phyloP scores from a whole-genome alignment of 2,113 vertebrate species.

The Mormyrus lacerda region DNA sequence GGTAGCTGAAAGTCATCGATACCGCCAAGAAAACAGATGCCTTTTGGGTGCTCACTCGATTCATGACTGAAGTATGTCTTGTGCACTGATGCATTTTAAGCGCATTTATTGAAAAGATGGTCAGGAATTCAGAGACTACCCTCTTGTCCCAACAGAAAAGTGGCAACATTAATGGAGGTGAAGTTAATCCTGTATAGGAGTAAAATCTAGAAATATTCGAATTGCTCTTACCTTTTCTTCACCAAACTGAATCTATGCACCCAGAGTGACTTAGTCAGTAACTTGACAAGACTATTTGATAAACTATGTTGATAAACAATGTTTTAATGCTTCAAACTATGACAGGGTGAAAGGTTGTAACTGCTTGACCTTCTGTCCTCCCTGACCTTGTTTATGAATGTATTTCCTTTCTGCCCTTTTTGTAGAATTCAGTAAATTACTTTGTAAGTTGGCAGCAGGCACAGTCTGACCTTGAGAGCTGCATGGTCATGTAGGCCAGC shows the following conservation, averaged over 20 bases:
- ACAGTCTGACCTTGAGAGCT: background rate
- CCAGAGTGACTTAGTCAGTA: background rate
- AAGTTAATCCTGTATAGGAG: background rate
- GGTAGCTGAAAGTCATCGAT: background rate
- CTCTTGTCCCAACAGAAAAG: background rate
- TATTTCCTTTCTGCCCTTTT: background rate
- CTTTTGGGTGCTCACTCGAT: background rate
- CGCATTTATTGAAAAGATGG: background rate
- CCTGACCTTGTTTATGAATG: background rate
- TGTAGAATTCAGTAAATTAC: background rate
- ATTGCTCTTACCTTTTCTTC: background rate
- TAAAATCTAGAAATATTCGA: background rate
- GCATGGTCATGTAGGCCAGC: background rate
- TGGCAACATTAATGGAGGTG: background rate
- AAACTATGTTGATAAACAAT: too few relatives aligned
- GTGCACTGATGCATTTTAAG: background rate
- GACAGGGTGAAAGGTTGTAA: background rate
- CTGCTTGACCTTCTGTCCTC: background rate
- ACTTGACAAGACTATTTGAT: background rate
- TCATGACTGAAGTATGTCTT: background rate
- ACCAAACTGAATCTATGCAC: background rate
- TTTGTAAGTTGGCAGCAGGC: background rate
- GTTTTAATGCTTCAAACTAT: background rate
- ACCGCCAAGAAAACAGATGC: background rate
- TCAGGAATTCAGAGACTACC: background rate